A percentile compares a stretch with the other conserved stretches of the same genome.
These are phyloP conservation scores for Tribolium freemani DNA, from an alignment of 2,888 invertebrate species.

Conservation along the genomic window DNA sequence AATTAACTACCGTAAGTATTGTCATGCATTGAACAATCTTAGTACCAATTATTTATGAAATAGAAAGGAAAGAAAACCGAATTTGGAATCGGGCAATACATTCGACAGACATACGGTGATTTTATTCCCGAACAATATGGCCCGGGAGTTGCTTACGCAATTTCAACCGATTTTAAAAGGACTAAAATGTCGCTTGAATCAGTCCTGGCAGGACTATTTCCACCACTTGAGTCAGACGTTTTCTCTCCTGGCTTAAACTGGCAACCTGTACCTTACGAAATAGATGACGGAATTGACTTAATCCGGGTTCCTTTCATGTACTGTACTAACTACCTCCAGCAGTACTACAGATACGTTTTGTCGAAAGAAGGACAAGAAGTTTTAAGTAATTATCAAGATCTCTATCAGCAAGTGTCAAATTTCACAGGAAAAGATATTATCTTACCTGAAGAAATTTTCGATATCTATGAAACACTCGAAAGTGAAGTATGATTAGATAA, in stretches of 20 bases:
- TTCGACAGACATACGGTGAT: constrained; percentile 73
- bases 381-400: constrained; percentile 46
- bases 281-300: constrained; percentile 45
- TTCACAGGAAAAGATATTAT: not conserved
- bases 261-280: constrained; percentile 60
- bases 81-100: constrained; percentile 75
- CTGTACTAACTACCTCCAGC: constrained; percentile 46
- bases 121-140: constrained; percentile 73
- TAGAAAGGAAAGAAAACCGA: constrained; percentile 59
- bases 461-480: constrained; percentile 26
- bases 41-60: not conserved
- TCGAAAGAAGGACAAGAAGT: constrained; percentile 7
- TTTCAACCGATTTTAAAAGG: constrained; percentile 79
- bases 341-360: constrained; percentile 3
- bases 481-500: constrained; percentile 47
- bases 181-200: constrained; percentile 80
- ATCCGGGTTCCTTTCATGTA: constrained; percentile 39
- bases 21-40: not conserved
- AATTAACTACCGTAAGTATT: constrained; percentile 70
- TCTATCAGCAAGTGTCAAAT: constrained; percentile 48
- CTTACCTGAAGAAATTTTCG: constrained; percentile 7
- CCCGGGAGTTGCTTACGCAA: constrained; percentile 72
- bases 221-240: constrained; percentile 69
- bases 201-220: constrained; percentile 78
- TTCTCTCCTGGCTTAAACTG: constrained; percentile 69